These are phyloP conservation scores for Philaenus spumarius DNA, from an alignment of 1,140 invertebrate genomes.

Conservation along the genomic window DNA sequence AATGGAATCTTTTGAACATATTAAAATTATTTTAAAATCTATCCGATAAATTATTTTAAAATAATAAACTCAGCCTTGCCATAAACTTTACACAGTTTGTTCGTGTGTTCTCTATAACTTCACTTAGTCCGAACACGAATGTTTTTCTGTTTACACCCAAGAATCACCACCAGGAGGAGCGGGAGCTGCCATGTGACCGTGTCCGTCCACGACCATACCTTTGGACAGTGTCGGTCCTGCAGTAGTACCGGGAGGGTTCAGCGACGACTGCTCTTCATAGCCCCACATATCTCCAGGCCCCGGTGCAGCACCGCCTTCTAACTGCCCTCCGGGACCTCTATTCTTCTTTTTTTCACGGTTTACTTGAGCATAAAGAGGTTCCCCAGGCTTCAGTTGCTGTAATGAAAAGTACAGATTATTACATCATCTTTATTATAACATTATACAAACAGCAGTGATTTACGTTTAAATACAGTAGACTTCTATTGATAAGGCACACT, in stretches of 20 bases:
- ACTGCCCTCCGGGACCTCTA: constrained; percentile 47
- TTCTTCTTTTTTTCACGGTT: constrained; percentile 72
- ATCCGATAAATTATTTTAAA: too few species aligned
- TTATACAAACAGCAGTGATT: too few species aligned
- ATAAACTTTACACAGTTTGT: too few species aligned
- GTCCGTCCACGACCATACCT: constrained; percentile 37
- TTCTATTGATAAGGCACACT: too few species aligned
- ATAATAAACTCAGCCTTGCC: too few species aligned
- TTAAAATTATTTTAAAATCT: too few species aligned
- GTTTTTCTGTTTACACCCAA: constrained; percentile 42
- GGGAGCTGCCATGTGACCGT: constrained; percentile 31
- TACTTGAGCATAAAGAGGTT: constrained; percentile 73
- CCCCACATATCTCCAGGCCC: constrained; percentile 40
- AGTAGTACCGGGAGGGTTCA: too few species aligned
- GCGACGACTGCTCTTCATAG: constrained; percentile 31
- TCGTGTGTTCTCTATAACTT: too few species aligned
- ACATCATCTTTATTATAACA: too few species aligned
- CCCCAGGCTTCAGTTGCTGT: constrained; percentile 51
- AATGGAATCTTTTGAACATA: too few species aligned
- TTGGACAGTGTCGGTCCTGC: constrained; percentile 29
- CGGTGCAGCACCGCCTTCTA: constrained; percentile 48
- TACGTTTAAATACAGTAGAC: too few species aligned
- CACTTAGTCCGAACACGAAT: too few species aligned
- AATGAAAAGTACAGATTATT: neutral
- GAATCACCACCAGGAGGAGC: constrained; percentile 48